Base-by-base conservation (phyloP, 2,888 invertebrate species). In the Matsumyia berberina region DNA sequence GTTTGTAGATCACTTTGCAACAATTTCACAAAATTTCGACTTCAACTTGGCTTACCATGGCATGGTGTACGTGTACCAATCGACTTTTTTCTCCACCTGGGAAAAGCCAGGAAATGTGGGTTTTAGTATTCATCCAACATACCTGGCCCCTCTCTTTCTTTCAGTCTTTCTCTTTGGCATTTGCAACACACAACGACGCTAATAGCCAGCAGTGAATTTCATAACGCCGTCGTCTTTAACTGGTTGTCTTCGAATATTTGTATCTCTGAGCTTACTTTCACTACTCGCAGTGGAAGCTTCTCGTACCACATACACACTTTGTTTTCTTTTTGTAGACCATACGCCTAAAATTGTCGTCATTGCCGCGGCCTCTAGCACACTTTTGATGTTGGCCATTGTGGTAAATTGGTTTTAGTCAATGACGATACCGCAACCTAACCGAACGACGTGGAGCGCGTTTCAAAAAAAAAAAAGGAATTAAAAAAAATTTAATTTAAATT, bases 331-430 rank as follows among this genome's bases (percentile, higher is more conserved):
- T 64, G 39, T 67, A 46, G 78, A 51, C 73, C 55, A 78, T 70
- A 15, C 37, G 55, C 57, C 64, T 12, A 39, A 64, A 53, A 46
- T 15, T 81, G 64, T 70, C 77, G 72, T 66, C 5, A 57, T 42
- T 46, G 60, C 42, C 17, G n/a, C 31, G 69, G 74, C 29, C 55
- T 35, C 46, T 44, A 66, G 64, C 74, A 66, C 74, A 80, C 74
- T 85, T 85, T 85, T 66, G 80, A 80, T 70, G 80, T 70, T 66
- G 74, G 74, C 85, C 85, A 76, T 64, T 62, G 85, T 76, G 66
- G 74, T 80, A 80, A 70, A 85, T 80, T 70, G 80, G 42, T 60
- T 85, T 85, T 80, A 85, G 85, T 85, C 80, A 74, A 76, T 85
- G 51, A 76, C 69, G 74, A 60, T 60, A 79, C 19, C 58, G 79